phyloP scores from a whole-genome alignment of 2,113 vertebrate genomes.

The Chunga burmeisteri region DNA sequence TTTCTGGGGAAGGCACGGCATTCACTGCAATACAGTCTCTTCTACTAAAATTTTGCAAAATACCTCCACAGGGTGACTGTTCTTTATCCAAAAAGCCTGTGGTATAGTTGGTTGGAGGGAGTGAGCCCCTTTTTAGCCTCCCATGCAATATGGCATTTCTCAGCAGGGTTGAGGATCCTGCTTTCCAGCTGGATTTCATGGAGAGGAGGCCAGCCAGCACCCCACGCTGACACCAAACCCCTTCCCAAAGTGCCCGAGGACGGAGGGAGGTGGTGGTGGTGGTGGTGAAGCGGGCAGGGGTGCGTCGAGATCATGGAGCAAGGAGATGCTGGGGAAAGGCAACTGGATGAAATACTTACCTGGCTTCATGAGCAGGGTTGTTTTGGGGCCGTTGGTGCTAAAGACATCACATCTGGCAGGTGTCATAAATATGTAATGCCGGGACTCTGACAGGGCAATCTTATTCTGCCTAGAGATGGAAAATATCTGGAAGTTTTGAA shows the following conservation, averaged over 20 bases:
- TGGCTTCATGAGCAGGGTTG: background rate
- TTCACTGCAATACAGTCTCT: background rate
- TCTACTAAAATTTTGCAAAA: conserved; percentile 7
- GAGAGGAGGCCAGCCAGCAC: background rate
- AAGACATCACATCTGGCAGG: background rate
- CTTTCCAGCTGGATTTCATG: background rate
- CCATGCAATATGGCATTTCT: background rate
- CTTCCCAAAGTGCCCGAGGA: background rate
- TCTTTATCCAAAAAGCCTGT: background rate
- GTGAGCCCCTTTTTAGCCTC: background rate
- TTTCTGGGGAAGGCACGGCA: background rate
- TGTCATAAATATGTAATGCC: background rate
- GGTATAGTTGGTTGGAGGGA: background rate
- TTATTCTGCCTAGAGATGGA: background rate
- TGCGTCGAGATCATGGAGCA: background rate
- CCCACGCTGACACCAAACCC: background rate
- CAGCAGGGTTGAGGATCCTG: background rate
- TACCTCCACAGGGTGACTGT: background rate
- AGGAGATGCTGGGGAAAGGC: background rate
- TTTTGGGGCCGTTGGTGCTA: background rate
- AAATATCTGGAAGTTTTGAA: background rate
- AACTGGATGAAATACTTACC: background rate
- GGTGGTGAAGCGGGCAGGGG: background rate
- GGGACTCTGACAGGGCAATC: background rate
- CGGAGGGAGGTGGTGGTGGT: background rate